Percentiles rank a stretch among this genome's conserved stretches.
Conservation (phyloP, 2,113 vertebrate species). For the Pontoporia blainvillei region DNA sequence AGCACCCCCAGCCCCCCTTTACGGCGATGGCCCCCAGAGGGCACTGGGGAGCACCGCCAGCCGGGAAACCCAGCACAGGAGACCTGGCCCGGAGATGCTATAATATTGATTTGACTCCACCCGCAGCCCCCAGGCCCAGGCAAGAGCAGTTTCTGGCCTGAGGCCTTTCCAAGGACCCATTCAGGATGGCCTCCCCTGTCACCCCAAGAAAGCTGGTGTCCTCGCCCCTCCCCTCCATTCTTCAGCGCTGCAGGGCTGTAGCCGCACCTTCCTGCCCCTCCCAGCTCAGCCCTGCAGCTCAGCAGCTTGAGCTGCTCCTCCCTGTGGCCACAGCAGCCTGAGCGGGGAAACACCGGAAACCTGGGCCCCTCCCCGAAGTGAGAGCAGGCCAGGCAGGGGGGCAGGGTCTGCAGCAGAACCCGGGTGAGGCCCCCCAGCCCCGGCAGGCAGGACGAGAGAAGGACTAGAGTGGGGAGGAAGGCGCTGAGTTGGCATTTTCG, state of each 20-base stretch:
- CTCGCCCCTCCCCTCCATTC: background rate
- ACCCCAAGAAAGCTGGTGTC: background rate
- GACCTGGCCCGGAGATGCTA: rapidly evolving
- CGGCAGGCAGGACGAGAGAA: background rate
- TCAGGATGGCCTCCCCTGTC: background rate
- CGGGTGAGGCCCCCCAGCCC: background rate
- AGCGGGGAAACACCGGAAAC: background rate
- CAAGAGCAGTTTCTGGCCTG: background rate
- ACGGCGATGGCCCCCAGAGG: background rate
- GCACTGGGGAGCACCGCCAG: rapidly evolving
- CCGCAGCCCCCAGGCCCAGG: background rate
- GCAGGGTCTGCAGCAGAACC: background rate
- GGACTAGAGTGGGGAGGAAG: background rate
- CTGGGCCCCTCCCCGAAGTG: background rate
- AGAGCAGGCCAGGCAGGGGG: background rate
- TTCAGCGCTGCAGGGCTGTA: background rate
- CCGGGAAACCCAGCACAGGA: rapidly evolving
- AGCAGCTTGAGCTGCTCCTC: background rate
- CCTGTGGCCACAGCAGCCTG: too few relatives aligned
- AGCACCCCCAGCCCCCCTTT: background rate
- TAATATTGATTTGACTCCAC: background rate
- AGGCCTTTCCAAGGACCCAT: background rate
- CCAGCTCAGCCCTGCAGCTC: background rate
- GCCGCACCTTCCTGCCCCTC: background rate
- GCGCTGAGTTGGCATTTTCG: slow-evolving; percentile 68